Evolutionary conservation across 2,888 invertebrate species (phyloP).

Genomic region (Plebejus anna): DNA sequence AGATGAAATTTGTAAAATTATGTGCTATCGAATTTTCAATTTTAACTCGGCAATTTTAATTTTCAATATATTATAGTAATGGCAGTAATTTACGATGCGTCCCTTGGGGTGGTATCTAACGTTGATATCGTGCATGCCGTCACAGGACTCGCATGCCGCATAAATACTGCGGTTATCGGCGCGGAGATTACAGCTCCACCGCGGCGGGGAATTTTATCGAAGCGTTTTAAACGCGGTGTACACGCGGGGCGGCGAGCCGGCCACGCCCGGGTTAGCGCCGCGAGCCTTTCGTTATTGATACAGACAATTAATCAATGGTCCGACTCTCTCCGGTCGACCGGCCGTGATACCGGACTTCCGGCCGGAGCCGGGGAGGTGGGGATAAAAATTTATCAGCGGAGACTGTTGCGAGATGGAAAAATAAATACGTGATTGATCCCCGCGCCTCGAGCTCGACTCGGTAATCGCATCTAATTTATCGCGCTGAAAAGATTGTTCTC

Average conservation of each 20-base stretch:
- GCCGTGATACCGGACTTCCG: background rate
- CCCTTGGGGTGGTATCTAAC: background rate
- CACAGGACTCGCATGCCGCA: background rate
- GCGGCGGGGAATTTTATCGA: background rate
- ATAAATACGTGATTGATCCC: background rate
- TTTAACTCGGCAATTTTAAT: background rate
- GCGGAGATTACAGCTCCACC: background rate
- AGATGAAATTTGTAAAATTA: background rate
- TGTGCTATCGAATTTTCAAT: background rate
- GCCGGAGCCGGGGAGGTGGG: background rate
- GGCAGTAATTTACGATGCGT: background rate
- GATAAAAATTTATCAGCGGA: background rate
- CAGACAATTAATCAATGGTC: background rate
- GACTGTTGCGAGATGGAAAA: background rate
- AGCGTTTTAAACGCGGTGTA: background rate
- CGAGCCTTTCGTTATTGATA: constrained; percentile 3
- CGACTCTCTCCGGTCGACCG: background rate
- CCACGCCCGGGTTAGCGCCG: background rate
- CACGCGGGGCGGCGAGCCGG: background rate
- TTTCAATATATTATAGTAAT: background rate
- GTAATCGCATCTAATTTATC: background rate
- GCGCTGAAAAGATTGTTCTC: background rate
- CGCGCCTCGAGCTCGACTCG: background rate
- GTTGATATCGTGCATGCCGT: background rate
- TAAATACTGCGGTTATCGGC: background rate